Evolutionary conservation across 2,113 vertebrate species (phyloP), one percentile per base, ranked within the genome.

Genomic region (Chionodraco myersi): DNA sequence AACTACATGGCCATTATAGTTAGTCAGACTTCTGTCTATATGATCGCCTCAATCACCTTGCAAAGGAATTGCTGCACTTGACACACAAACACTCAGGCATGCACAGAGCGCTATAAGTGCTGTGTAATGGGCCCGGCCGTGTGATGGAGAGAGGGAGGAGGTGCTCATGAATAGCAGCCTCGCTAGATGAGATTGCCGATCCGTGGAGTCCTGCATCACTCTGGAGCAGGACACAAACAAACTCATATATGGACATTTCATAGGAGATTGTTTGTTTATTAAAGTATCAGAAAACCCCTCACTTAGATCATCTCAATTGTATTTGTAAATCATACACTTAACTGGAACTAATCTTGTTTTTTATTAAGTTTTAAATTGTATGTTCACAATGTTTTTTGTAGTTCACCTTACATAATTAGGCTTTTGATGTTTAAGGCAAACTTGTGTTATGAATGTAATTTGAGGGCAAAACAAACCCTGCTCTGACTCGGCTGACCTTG

Each of bases 101-200:
- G 70, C 51, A 60, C 72, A 57, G 14, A 16, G 21, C 21, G 74
- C 67, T 69, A 7, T 90, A 88, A 84, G 86, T 88, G 78, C 73
- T 77, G 82, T 88, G 79, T 86, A 90, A 90, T 89, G 73, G 54
- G 71, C 53, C 52, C 47, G 3, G 80, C 60, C 16, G 53, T 69
- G n/a, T 88, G 86, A 90, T 90, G 83, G 75, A 85, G 82, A 77
- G 85, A 74, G 65, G 82, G 82, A 85, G 81, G 79, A 80, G 82
- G 75, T 48, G 74, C 84, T 87, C 85, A 64, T 88, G 81, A 88
- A 88, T 83, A 83, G 70, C 79, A 82, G 77, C 10, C 44, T 72
- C 13, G 49, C 67, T 79, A 73, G 75, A 91, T 87, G 82, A 92
- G 82, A 83, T 79, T 88, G 72, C 58, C 4, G 49, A 75, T 72